These are phyloP conservation scores for Coptodon bakossiorum DNA, from an alignment of 2,113 vertebrate genomes.

Conservation along the genomic window DNA sequence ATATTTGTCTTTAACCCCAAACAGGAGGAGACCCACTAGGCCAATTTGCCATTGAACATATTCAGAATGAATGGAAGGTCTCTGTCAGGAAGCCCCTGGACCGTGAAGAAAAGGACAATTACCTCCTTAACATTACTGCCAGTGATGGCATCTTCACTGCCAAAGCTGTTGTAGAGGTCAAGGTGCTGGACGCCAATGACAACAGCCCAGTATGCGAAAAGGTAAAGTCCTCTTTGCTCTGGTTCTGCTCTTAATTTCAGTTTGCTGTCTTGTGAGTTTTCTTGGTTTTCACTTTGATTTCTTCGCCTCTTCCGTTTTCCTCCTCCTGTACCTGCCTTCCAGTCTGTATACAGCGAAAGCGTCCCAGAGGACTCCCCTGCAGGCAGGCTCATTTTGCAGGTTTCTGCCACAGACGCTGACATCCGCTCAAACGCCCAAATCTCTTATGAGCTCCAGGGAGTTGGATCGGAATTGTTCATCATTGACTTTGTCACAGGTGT, in stretches of 20 bases:
- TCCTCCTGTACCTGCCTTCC: neutral
- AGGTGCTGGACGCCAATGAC: conserved; percentile 97
- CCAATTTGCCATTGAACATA: conserved; percentile 89
- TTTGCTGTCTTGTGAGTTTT: neutral
- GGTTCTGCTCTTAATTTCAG: neutral
- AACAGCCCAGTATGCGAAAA: conserved; percentile 93
- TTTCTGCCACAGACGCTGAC: conserved; percentile 88
- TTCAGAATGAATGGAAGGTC: conserved; percentile 96
- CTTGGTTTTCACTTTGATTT: neutral
- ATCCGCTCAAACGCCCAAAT: conserved; percentile 95
- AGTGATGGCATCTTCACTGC: conserved; percentile 91
- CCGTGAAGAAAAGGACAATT: conserved; percentile 89
- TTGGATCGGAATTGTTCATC: conserved; percentile 84
- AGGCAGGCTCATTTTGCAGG: conserved; percentile 85
- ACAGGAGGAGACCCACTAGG: conserved; percentile 91
- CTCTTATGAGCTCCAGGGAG: conserved; percentile 82
- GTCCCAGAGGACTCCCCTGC: conserved; percentile 85
- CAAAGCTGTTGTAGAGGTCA: conserved; percentile 91
- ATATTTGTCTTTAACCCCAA: conserved; percentile 26
- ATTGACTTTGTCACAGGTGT: conserved; percentile 87
- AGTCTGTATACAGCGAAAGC: conserved; percentile 82
- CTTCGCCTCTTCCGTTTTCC: neutral
- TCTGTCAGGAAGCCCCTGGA: conserved; percentile 91
- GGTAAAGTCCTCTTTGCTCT: conserved; percentile 63
- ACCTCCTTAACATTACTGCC: conserved; percentile 92